A percentile compares a stretch with the other conserved stretches of the same genome.
These are phyloP conservation scores for Bactericera cockerelli DNA, from an alignment of 1,140 invertebrate species.

Conservation along the genomic window DNA sequence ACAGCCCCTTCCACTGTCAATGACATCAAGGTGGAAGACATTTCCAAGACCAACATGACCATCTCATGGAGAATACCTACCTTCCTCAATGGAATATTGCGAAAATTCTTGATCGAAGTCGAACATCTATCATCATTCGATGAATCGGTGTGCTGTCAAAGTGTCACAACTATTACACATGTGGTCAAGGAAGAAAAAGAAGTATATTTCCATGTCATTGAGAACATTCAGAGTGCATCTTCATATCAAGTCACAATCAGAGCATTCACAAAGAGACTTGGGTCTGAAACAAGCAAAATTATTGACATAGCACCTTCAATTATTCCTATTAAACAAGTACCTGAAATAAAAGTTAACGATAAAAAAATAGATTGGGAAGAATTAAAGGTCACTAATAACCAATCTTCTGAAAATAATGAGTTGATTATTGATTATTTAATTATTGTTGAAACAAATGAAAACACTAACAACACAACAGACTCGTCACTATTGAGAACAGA, in stretches of 20 bases:
- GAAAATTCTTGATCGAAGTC: background rate
- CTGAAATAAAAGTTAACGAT: too few relatives aligned
- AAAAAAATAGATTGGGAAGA: too few relatives aligned
- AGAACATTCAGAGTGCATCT: background rate
- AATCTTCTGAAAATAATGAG: too few relatives aligned
- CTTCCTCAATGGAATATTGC: background rate
- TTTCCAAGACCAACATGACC: too few relatives aligned
- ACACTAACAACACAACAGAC: too few relatives aligned
- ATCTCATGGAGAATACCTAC: background rate
- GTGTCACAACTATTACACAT: background rate
- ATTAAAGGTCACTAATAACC: too few relatives aligned
- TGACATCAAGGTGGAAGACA: too few relatives aligned
- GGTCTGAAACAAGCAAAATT: background rate
- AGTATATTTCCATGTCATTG: background rate
- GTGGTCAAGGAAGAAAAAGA: background rate
- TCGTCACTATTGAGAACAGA: too few relatives aligned
- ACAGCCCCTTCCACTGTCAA: too few relatives aligned
- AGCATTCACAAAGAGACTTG: background rate
- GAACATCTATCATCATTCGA: background rate
- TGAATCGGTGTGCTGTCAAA: background rate
- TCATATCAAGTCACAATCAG: background rate
- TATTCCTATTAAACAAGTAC: background rate
- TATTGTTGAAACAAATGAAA: too few relatives aligned
- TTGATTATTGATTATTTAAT: too few relatives aligned
- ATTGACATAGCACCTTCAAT: background rate